Evolutionary conservation across 2,113 vertebrate species (phyloP), one percentile per base, ranked within the genome.

Genomic region (Percopsis transmontana): DNA sequence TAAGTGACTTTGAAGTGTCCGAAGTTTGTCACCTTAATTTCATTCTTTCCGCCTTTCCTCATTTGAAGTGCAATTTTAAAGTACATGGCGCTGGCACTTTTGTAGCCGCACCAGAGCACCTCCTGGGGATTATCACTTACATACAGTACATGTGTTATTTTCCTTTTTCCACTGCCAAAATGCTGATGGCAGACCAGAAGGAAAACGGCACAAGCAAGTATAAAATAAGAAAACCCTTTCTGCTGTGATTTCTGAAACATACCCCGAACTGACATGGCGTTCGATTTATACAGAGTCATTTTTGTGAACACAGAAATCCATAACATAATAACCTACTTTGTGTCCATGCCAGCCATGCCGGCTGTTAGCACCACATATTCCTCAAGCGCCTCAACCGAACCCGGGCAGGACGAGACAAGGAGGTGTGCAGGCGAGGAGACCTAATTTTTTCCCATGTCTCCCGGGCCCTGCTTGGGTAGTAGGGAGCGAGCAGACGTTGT

Each of bases 351-450:
- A 21, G 12, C 44, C 27, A n/a, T 52, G 71, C 72, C 79, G 74
- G 68, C 83, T 85, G 79, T 72, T 70, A 77, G 53, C 74, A 71
- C 73, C 80, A 75, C 75, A 58, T 75, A 48, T 72, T 80, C 62
- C 69, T 70, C 64, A 59, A 65, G 24, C 41, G 48, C 18, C 21
- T 27, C 71, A 69, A 82, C 71, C 60, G 70, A 72, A 71, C 66
- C 38, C 66, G 23, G 18, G 71, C 53, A 64, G 53, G 62, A 76
- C 50, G 54, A 48, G 24, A 50, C 20, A 41, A 70, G 52, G 21
- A 33, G 52, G 21, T 27, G 52, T 10, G 21, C 52, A 53, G 33
- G 58, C 76, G 62, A 59, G 78, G 78, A 72, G 47, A 83, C 62
- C 60, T 20, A 41, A 51, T 75, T 47, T 47, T 70, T 75, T 7